Base-by-base conservation (phyloP, 2,113 vertebrate species). In the Notiomystis cincta region DNA sequence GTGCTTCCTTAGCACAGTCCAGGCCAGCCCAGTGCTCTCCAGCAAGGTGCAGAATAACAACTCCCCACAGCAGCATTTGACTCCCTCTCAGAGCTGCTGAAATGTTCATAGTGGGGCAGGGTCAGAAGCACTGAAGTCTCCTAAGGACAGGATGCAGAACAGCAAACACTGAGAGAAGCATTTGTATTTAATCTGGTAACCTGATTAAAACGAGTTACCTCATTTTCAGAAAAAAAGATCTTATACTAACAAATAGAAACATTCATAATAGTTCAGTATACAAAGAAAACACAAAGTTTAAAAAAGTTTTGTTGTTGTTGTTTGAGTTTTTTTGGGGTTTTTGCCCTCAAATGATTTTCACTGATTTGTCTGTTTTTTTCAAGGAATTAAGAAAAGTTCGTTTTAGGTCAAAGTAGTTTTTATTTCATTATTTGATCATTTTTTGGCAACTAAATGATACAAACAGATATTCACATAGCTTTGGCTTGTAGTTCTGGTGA, bases 401-500 rank as follows among this genome's bases (percentile, higher is more conserved):
- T 73, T 93, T 92, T 58, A 83, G 79, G 91, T 92, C 89, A 78
- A 87, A 93, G 22, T 37, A 27, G 0, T 24, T 87, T 78, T 87
- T 53, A 76, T 67, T 91, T 75, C 40, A 75, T 94, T 84, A 94
- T 82, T 92, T 87, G 47, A 56, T 91, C 33, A 66, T 62, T 86
- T 89, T 95, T 92, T 93, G 89, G 67, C 89, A 94, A 61, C 27
- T 3, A 53, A 53, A 50, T 0, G 10, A 22, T n/a, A 33, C 53
- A 87, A 94, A 87, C 61, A 83, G 83, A 95, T 94, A 95, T 64
- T 84, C 89, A 82, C 72, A 71, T 35, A 81, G 64, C 44, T 94
- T 81, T 56, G 78, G 82, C 93, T 66, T 64, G 56, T 53, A 90
- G 60, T 73, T 90, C 67, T 93, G 79, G 28, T 58, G 37, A 73